Percentiles rank a stretch among this genome's conserved stretches.
Evolutionary conservation across 2,797 vertebrate genomes (phyloP).

Genomic region (Oceanodroma leucorhoa): DNA sequence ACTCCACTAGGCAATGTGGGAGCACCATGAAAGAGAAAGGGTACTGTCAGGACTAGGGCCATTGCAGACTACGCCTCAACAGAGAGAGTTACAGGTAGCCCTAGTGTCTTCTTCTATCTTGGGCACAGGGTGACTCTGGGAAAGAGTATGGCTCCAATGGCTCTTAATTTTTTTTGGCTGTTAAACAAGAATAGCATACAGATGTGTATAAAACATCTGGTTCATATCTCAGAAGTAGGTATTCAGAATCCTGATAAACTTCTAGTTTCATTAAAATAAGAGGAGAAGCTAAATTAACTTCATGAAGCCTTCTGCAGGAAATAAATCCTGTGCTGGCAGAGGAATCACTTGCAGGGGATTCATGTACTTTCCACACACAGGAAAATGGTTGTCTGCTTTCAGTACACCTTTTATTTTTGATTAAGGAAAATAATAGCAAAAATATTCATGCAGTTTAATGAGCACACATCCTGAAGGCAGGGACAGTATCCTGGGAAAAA

Average conservation of each 20-base stretch:
- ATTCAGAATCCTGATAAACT: background rate
- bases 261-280: background rate
- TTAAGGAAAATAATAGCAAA: background rate
- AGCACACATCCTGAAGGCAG: background rate
- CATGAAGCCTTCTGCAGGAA: background rate
- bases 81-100: background rate
- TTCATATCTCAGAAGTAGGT: background rate
- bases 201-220: background rate
- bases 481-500: background rate
- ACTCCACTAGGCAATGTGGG: background rate
- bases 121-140: too few relatives aligned
- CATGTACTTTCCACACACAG: background rate
- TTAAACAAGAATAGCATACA: background rate
- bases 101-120: background rate
- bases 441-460: background rate
- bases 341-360: background rate
- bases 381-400: background rate
- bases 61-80: background rate
- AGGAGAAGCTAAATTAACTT: background rate
- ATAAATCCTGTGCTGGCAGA: background rate
- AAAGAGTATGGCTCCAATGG: background rate
- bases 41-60: background rate
- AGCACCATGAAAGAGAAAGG: background rate
- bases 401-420: background rate
- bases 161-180: rapidly evolving